Conservation (phyloP, 2,797 vertebrate genomes). For the Phylloscopus collybita region DNA sequence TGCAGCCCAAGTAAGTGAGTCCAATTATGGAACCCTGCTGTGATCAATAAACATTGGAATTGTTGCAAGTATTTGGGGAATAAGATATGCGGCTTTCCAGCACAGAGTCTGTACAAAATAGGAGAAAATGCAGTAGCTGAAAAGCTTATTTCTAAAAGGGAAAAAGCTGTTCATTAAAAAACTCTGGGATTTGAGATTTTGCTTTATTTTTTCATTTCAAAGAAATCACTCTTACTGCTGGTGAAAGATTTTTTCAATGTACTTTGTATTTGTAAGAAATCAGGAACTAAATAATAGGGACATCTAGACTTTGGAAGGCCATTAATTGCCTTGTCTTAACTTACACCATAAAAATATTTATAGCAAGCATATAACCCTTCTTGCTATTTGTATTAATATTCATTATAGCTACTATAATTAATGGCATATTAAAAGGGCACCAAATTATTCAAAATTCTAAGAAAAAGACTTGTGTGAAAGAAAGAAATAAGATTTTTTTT, state of each 20-base stretch:
- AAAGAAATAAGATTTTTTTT: not conserved
- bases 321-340: not conserved
- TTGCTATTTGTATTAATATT: not conserved
- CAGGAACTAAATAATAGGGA: not conserved
- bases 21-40: not conserved
- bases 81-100: not conserved
- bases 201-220: not conserved
- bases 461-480: not conserved
- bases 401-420: not conserved
- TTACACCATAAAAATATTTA: not conserved
- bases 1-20: not conserved
- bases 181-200: not conserved
- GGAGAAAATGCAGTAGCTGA: not conserved
- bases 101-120: not conserved
- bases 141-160: not conserved
- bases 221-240: not conserved
- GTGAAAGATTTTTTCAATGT: not conserved
- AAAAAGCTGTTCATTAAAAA: not conserved
- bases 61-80: not conserved
- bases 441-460: not conserved
- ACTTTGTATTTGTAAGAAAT: not conserved
- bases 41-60: conserved; percentile 11
- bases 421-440: not conserved
- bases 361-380: not conserved
- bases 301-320: not conserved